Evolutionary conservation across 1,140 invertebrate genomes (phyloP).

Genomic region (Araneus ventricosus): DNA sequence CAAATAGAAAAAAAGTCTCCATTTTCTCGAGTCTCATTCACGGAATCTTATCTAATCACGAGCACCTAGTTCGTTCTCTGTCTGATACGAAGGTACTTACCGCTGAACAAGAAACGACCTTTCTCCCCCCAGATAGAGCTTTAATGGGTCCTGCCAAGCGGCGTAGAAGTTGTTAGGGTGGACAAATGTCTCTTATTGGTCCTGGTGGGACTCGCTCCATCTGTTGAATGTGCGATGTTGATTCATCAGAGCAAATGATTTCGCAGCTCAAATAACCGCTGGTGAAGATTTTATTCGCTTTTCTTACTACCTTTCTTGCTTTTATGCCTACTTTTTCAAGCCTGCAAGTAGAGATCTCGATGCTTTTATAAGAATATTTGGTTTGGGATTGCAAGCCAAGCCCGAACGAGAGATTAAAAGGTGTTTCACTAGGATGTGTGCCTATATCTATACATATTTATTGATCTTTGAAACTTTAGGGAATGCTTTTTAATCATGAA

Average conservation of each 20-base stretch:
- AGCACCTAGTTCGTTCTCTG: neutral
- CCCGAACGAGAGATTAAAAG: neutral
- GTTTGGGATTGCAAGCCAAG: neutral
- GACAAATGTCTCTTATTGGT: conserved; percentile 38
- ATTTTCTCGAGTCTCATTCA: neutral
- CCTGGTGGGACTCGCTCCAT: conserved; percentile 47
- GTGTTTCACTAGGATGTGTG: neutral
- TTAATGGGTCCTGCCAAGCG: conserved; percentile 25
- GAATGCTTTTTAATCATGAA: too few relatives aligned
- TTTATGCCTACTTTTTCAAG: conserved; percentile 1
- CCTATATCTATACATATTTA: too few relatives aligned
- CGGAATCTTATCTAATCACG: neutral
- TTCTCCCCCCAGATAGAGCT: neutral
- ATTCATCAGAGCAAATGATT: conserved; percentile 50
- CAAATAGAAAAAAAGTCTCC: neutral
- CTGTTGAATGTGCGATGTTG: conserved; percentile 53
- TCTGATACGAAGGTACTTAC: neutral
- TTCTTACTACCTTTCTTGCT: conserved; percentile 5
- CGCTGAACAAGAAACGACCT: neutral
- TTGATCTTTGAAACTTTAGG: too few relatives aligned
- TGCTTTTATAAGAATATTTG: conserved; percentile 23
- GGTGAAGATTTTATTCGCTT: conserved; percentile 37
- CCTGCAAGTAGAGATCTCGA: neutral
- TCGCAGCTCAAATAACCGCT: conserved; percentile 45
- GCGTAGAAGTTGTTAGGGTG: conserved; percentile 16